These are phyloP conservation scores for Paedocypris sp. DNA, from an alignment of 2,113 vertebrate genomes.

Conservation along the genomic window DNA sequence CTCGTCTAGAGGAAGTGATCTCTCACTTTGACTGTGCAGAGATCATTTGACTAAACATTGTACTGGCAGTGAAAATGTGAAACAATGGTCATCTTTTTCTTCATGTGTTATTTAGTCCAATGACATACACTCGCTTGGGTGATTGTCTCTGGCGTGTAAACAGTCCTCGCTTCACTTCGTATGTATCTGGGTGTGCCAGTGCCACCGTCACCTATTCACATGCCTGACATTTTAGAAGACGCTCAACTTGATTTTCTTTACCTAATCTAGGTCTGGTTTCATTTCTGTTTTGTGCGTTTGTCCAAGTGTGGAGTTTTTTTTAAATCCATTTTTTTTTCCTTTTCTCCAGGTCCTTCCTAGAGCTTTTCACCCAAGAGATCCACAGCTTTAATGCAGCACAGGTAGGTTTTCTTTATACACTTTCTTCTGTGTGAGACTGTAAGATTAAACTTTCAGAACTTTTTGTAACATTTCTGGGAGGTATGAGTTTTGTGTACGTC, in stretches of 20 bases:
- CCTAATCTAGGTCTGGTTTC: background rate
- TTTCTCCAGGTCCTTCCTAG: conserved; percentile 49
- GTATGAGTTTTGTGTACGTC: too few relatives aligned
- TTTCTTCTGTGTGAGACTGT: too few relatives aligned
- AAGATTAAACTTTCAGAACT: too few relatives aligned
- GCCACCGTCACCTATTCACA: background rate
- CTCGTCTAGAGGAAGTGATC: conserved; percentile 40
- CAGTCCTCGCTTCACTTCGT: background rate
- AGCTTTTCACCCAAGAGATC: conserved; percentile 44
- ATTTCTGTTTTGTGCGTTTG: background rate
- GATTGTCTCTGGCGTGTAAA: background rate
- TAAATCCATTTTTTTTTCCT: conserved; percentile 4
- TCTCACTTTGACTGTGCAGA: conserved; percentile 29
- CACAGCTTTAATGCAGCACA: conserved; percentile 68
- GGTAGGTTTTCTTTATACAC: conserved; percentile 45
- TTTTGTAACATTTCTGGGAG: too few relatives aligned
- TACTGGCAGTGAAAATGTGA: conserved; percentile 23
- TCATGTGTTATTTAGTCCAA: conserved; percentile 28
- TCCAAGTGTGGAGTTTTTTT: background rate
- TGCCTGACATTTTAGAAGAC: background rate
- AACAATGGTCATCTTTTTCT: conserved; percentile 36
- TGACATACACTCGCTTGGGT: conserved; percentile 31
- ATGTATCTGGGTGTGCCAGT: background rate
- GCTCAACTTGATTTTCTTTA: background rate
- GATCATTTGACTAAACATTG: conserved; percentile 23